Conservation (phyloP, 2,888 invertebrate species). For the Platypus cylindrus region DNA sequence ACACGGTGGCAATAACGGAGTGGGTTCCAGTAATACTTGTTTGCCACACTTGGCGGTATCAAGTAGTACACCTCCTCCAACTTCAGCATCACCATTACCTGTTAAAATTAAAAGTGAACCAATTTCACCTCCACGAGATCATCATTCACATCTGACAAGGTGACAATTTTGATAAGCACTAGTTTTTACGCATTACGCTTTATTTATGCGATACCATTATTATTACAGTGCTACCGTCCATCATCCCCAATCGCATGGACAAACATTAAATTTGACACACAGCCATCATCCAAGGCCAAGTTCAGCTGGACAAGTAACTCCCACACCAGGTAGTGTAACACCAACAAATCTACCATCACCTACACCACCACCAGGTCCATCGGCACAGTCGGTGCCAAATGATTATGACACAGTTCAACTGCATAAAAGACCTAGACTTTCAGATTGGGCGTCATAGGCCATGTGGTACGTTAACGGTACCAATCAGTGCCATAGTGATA, state of each 20-base stretch:
- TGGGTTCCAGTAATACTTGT: constrained; percentile 46
- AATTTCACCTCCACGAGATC: constrained; percentile 84
- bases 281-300: constrained; percentile 41
- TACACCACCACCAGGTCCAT: constrained; percentile 22
- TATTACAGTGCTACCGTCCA: constrained; percentile 25
- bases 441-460: constrained; percentile 83
- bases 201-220: constrained; percentile 1
- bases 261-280: constrained; percentile 40
- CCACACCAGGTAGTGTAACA: constrained; percentile 60
- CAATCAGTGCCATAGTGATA: constrained; percentile 36
- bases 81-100: constrained; percentile 62
- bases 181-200: too few relatives aligned
- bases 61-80: constrained; percentile 61
- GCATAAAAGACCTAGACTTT: constrained; percentile 76
- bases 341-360: constrained; percentile 75
- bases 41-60: constrained; percentile 65
- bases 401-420: constrained; percentile 50
- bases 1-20: constrained; percentile 41
- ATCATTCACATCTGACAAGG: constrained; percentile 39
- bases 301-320: constrained; percentile 46
- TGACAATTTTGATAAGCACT: too few relatives aligned
- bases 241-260: constrained; percentile 35
- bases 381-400: constrained; percentile 28
- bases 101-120: constrained; percentile 92
- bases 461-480: constrained; percentile 22